These are phyloP conservation scores for Adrianichthys oophorus DNA, from an alignment of 2,797 vertebrate species.

Conservation along the genomic window DNA sequence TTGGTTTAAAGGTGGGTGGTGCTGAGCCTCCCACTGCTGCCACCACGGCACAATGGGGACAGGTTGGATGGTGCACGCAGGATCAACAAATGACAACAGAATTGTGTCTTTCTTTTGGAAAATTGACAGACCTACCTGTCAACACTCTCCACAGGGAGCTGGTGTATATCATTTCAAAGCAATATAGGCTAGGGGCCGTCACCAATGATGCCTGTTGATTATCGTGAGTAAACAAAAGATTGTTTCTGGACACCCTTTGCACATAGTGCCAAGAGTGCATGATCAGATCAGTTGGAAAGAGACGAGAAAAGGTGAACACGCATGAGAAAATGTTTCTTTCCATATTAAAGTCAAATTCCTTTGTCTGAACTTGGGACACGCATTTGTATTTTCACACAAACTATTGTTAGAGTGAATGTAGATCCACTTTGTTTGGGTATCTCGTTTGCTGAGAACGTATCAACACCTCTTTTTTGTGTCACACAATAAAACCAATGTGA, in stretches of 20 bases:
- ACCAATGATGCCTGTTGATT: conserved; percentile 24
- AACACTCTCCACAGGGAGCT: conserved; percentile 28
- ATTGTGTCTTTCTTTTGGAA: conserved; percentile 26
- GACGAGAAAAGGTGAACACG: too few relatives aligned
- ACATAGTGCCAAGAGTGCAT: not conserved
- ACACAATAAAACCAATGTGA: too few relatives aligned
- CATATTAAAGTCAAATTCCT: too few relatives aligned
- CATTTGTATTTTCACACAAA: too few relatives aligned
- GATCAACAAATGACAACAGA: conserved; percentile 39
- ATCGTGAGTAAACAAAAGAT: conserved; percentile 14
- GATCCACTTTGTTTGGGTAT: too few relatives aligned
- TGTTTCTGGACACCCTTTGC: conserved; percentile 10
- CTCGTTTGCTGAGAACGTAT: too few relatives aligned
- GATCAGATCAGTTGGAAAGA: too few relatives aligned
- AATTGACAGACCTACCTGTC: conserved; percentile 39
- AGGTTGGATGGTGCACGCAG: conserved; percentile 21
- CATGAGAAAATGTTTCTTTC: too few relatives aligned
- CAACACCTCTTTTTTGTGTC: too few relatives aligned
- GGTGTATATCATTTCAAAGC: conserved; percentile 19
- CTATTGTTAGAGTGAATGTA: too few relatives aligned
- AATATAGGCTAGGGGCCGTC: conserved; percentile 21
- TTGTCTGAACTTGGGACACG: too few relatives aligned
- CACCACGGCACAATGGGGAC: conserved; percentile 7
- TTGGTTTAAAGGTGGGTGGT: conserved; percentile 26
- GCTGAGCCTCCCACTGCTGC: conserved; percentile 19